phyloP scores from a whole-genome alignment of 2,113 vertebrate genomes.

The Megaptera novaeangliae region DNA sequence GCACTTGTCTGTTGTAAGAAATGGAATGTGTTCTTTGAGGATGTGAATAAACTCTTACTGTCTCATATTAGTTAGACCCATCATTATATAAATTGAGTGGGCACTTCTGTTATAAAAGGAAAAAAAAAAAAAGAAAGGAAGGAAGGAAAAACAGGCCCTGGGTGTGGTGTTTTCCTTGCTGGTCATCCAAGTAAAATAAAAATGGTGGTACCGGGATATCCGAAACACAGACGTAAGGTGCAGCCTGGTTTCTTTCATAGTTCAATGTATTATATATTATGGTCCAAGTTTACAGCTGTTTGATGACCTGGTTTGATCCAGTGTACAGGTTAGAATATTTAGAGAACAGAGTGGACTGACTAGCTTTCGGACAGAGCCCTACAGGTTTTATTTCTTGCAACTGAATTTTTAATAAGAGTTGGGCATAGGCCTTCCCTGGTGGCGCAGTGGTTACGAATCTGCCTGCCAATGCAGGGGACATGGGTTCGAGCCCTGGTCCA shows the following conservation, averaged over 20 bases:
- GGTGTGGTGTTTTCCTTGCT: neutral
- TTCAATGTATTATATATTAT: neutral
- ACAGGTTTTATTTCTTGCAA: neutral
- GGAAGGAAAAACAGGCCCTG: neutral
- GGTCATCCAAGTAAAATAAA: neutral
- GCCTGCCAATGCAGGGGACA: too few relatives aligned
- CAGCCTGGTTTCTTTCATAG: neutral
- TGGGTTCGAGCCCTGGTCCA: too few relatives aligned
- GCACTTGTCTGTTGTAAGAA: neutral
- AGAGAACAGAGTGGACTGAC: neutral
- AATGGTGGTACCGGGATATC: neutral
- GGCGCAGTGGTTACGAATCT: too few relatives aligned
- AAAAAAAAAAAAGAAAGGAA: neutral
- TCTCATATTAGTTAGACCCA: neutral
- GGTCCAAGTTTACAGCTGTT: neutral
- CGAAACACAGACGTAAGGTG: neutral
- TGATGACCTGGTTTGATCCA: neutral
- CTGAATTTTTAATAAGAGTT: neutral
- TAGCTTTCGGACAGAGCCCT: neutral
- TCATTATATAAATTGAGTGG: neutral
- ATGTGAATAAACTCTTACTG: neutral
- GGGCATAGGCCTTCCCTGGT: too few relatives aligned
- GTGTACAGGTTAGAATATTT: neutral
- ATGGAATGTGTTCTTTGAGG: neutral
- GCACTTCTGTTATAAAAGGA: neutral